phyloP scores from a whole-genome alignment of 2,113 vertebrate genomes.

The Eubucco bourcierii region DNA sequence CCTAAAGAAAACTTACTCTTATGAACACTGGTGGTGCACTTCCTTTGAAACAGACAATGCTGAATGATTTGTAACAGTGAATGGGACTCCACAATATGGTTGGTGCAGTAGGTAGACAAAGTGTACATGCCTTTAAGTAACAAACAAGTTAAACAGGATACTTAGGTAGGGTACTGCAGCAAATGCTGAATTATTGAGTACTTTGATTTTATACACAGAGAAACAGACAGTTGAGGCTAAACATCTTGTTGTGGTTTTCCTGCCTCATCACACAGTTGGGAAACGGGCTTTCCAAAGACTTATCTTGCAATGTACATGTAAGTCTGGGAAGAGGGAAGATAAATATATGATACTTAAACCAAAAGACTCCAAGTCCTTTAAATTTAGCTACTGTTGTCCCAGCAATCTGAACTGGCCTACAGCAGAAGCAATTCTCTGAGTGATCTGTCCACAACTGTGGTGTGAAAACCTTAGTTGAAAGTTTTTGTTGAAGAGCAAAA shows the following conservation, averaged over 20 bases:
- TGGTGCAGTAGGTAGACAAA: neutral
- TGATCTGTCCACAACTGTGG: neutral
- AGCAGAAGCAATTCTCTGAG: neutral
- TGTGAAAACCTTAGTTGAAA: neutral
- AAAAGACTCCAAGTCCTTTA: neutral
- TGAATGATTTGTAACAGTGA: conserved; percentile 7
- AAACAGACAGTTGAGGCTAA: neutral
- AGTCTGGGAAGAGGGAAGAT: neutral
- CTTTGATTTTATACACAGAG: neutral
- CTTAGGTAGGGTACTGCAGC: neutral
- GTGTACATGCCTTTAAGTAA: neutral
- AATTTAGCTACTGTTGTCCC: neutral
- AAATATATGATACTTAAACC: neutral
- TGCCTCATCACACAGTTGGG: neutral
- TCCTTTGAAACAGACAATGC: neutral
- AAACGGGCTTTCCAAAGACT: neutral
- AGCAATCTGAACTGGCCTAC: neutral
- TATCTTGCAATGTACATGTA: neutral
- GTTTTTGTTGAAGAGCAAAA: neutral
- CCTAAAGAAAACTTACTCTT: neutral
- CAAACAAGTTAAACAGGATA: neutral
- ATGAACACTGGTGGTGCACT: neutral
- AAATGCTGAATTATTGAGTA: neutral
- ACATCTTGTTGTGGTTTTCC: neutral
- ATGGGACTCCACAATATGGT: neutral